A percentile compares a stretch with the other conserved stretches of the same genome.
Evolutionary conservation across 30 jellyfish, hydroid and myxozoan genomes (phyloP).

Genomic region (Hydractinia symbiolongicarpus): DNA sequence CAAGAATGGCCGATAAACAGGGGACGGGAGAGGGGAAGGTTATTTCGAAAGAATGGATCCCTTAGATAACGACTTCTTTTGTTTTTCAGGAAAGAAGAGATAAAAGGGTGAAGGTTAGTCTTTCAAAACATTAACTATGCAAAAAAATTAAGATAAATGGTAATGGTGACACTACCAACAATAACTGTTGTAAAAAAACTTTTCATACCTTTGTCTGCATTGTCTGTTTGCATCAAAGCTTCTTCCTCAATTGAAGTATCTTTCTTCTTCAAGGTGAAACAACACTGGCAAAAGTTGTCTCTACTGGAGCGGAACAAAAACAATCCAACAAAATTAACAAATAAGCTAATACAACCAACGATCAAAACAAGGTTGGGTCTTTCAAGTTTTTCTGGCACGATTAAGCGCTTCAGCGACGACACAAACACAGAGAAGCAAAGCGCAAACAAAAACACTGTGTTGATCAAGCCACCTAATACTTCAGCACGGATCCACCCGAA

Average conservation of each 20-base stretch:
- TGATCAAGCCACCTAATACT: constrained; percentile 75
- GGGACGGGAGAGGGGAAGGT: too few species aligned
- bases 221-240: constrained; percentile 5
- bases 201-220: background rate
- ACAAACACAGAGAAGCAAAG: constrained; percentile 63
- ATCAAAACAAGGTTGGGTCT: constrained; percentile 63
- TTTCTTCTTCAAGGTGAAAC: background rate
- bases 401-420: constrained; percentile 53
- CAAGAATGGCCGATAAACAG: too few species aligned
- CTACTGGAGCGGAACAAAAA: constrained; percentile 52
- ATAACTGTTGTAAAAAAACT: background rate
- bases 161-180: too few species aligned
- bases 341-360: constrained; percentile 55
- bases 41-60: too few species aligned
- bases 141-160: too few species aligned
- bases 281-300: constrained; percentile 14
- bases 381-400: constrained; percentile 50
- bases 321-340: constrained; percentile 57
- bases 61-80: too few species aligned
- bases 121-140: too few species aligned
- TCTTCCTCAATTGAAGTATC: background rate
- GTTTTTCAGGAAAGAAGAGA: too few species aligned
- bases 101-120: too few species aligned
- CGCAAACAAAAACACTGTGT: constrained; percentile 74
- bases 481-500: constrained; percentile 89